Conservation (phyloP, 1,140 invertebrate species). For the Trichomalopsis sarcophagae region DNA sequence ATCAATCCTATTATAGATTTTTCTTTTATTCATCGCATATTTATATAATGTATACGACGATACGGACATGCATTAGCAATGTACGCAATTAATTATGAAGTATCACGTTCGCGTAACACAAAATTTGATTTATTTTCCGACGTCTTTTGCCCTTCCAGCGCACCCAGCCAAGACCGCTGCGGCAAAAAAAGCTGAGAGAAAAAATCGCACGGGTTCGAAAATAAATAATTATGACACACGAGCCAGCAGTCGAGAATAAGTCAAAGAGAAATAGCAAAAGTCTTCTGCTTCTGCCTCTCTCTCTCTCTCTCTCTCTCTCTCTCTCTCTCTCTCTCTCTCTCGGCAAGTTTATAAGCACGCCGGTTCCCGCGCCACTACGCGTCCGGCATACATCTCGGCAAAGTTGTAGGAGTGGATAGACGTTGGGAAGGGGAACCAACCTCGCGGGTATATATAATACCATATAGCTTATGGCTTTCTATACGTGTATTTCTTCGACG, state of each 20-base stretch:
- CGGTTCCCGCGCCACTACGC: not conserved
- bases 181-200: not conserved
- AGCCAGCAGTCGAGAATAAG: not conserved
- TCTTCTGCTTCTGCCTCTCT: not conserved
- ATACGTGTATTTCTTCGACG: not conserved
- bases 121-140: not conserved
- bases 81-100: too few relatives aligned
- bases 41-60: too few relatives aligned
- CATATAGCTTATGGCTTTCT: conserved; percentile 33
- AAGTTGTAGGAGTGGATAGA: not conserved
- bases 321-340: too few relatives aligned
- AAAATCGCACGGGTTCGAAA: not conserved
- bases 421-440: not conserved
- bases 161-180: not conserved
- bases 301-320: too few relatives aligned
- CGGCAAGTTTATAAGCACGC: conserved; percentile 28
- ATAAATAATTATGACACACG: conserved; percentile 42
- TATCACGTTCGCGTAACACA: not conserved
- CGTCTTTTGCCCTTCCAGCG: not conserved
- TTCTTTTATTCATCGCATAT: too few relatives aligned
- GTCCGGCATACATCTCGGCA: conserved; percentile 11
- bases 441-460: not conserved
- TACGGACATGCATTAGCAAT: too few relatives aligned
- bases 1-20: too few relatives aligned
- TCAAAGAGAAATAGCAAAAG: conserved; percentile 32